Evolutionary conservation across 2,797 vertebrate species (phyloP).

Genomic region (Gymnothorax javanicus): DNA sequence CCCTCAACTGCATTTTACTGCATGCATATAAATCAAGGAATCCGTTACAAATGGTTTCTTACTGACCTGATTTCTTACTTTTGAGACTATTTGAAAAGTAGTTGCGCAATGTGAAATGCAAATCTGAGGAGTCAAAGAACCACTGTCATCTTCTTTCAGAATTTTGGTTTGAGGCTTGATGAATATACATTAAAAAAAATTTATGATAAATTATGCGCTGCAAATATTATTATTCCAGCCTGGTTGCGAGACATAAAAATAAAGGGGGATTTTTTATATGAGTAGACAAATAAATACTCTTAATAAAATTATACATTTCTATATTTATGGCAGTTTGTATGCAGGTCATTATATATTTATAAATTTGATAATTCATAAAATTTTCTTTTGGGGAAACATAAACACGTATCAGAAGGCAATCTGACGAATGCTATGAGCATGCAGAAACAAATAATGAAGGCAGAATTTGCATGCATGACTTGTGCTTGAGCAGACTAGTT

Average conservation of each 20-base stretch:
- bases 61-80: not conserved
- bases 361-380: not conserved
- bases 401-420: not conserved
- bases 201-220: not conserved
- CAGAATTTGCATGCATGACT: not conserved
- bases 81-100: not conserved
- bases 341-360: not conserved
- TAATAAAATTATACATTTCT: too few relatives aligned
- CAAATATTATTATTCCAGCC: not conserved
- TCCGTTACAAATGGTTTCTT: not conserved
- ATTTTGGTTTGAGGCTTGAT: not conserved
- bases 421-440: not conserved
- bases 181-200: not conserved
- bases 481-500: not conserved
- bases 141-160: not conserved
- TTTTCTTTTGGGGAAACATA: not conserved
- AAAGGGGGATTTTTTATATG: not conserved
- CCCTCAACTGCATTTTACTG: not conserved
- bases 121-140: not conserved
- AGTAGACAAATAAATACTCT: not conserved
- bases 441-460: not conserved
- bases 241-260: not conserved
- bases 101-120: not conserved
- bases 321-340: not conserved
- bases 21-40: not conserved